phyloP scores from a whole-genome alignment of 2,797 vertebrate species.

The Cryptoblepharus egeriae region DNA sequence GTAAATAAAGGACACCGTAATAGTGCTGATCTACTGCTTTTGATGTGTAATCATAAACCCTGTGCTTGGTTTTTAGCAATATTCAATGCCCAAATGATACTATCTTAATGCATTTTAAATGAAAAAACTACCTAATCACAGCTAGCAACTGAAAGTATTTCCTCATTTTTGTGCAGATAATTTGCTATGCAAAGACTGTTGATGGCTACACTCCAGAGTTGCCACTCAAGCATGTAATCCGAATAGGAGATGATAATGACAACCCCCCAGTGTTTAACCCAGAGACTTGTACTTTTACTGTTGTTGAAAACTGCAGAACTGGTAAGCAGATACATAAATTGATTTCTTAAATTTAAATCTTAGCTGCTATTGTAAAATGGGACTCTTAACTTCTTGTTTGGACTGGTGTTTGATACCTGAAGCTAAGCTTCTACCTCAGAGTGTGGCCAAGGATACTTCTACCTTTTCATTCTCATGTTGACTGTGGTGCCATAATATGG shows the following conservation, averaged over 20 bases:
- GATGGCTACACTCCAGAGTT: constrained; percentile 74
- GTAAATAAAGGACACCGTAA: not conserved
- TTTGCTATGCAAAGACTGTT: constrained; percentile 75
- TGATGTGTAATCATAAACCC: not conserved
- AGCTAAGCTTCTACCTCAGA: not conserved
- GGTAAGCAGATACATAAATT: constrained; percentile 76
- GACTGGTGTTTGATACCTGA: not conserved
- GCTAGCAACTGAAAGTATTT: not conserved
- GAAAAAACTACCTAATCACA: not conserved
- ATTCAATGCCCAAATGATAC: not conserved
- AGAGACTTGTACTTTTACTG: constrained; percentile 64
- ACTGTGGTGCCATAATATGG: no score
- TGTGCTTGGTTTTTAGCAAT: not conserved
- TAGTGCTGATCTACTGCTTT: not conserved
- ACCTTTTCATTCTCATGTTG: no score
- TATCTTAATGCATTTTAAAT: not conserved
- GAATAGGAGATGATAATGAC: constrained; percentile 87
- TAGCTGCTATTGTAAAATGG: not conserved
- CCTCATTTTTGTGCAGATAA: constrained; percentile 68
- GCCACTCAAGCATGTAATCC: constrained; percentile 74
- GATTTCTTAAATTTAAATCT: not conserved
- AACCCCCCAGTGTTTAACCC: constrained; percentile 81
- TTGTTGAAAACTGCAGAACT: constrained; percentile 78
- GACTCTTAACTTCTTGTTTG: not conserved
- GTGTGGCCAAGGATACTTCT: no score